Conservation (phyloP, 2,113 vertebrate species). For the Gadus chalcogrammus region DNA sequence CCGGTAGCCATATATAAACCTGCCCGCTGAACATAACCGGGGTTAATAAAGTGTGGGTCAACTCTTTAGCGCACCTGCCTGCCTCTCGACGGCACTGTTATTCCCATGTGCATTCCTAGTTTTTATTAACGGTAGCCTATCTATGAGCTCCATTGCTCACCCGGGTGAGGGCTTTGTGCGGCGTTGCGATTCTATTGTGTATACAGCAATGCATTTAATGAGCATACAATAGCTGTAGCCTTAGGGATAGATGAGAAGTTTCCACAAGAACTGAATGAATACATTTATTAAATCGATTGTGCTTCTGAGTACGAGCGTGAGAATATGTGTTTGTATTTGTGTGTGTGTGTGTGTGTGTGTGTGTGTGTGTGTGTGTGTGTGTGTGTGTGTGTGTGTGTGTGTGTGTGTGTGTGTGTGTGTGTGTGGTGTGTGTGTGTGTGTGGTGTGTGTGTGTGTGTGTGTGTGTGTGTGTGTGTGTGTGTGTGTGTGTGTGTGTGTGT, state of each 20-base stretch:
- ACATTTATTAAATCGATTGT: background rate
- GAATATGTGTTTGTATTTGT: background rate
- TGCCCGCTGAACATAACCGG: constrained; percentile 52
- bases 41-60: constrained; percentile 64
- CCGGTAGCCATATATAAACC: constrained; percentile 24
- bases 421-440: constrained; percentile 1
- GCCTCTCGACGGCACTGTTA: constrained; percentile 30
- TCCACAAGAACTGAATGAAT: background rate
- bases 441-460: background rate
- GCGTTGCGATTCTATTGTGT: constrained; percentile 3
- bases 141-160: too few species aligned
- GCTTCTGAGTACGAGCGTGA: background rate
- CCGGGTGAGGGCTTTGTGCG: background rate
- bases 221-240: too few species aligned
- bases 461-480: constrained; percentile 11
- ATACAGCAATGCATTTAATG: too few species aligned
- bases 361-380: background rate
- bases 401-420: constrained; percentile 10
- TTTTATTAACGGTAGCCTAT: constrained; percentile 29
- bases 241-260: too few species aligned
- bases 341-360: constrained; percentile 3
- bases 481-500: constrained; percentile 3
- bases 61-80: constrained; percentile 52
- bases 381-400: constrained; percentile 1
- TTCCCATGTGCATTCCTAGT: constrained; percentile 38